Base-by-base conservation (phyloP, 2,888 invertebrate genomes). In the Polietes domitor region DNA sequence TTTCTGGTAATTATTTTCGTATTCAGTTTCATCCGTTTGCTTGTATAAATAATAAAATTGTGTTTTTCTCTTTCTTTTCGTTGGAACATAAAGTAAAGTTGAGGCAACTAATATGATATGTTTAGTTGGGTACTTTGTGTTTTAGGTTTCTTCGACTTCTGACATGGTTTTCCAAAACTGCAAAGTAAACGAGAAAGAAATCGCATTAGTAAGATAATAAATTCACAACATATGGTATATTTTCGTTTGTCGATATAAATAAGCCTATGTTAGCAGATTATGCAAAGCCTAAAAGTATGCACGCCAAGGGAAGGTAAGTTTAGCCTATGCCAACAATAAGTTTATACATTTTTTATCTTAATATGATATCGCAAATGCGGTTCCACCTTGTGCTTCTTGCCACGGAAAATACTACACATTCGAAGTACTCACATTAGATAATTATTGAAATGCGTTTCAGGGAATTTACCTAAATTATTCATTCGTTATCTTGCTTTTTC, bases 51-150 rank as follows among this genome's bases (percentile, higher is more conserved):
- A 32, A 71, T 50, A 41, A 50, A 70, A 26, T 73, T 55, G n/a
- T 72, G 0, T 28, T 72, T 24, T 58, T 43, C 9, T 37, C 21
- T 58, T 65, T 17, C 15, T 71, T 75, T 19, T 43, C 47, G 19
- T 58, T 50, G 7, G 26, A 58, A 58, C 61, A 19, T 55, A 43
- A 65, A 55, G 17, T 43, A 61, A 61, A 70, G 37, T 61, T 53
- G 21, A 41, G 63, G 65, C 50, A 63, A 80, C 47, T 71, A 65
- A 68, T 32, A 12, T 83, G 80, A 77, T 80, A 83, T 80, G 80
- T 80, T 77, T 77, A 43, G 50, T 63, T 37, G 1, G 6, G 37
- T 37, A 10, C 9, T 65, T 65, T 65, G n/a, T 32, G 63, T 32
- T 63, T 17, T 28, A 58, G 21, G 47, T 58, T 63, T 61, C 28